Conservation (phyloP, 1,140 invertebrate species). For the Bombus polaris region DNA sequence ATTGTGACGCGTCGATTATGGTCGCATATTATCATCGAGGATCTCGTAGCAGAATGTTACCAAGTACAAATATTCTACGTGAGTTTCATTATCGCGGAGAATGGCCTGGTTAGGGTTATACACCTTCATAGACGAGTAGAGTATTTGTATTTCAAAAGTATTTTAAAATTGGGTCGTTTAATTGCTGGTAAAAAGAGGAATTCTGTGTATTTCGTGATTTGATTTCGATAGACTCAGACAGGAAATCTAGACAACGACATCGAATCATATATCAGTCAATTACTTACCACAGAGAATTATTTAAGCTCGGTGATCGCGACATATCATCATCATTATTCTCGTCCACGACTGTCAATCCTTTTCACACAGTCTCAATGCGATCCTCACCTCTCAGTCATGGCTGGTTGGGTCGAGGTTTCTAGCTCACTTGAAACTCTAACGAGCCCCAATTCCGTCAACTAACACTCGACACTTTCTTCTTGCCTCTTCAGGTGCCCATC, state of each 20-base stretch:
- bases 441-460: slow-evolving; percentile 57
- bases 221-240: neutral
- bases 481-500: slow-evolving; percentile 70
- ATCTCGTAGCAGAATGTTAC: slow-evolving; percentile 33
- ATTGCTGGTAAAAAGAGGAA: neutral
- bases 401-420: slow-evolving; percentile 35
- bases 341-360: slow-evolving; percentile 14
- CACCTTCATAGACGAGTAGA: neutral
- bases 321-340: slow-evolving; percentile 25
- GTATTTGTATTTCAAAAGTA: slow-evolving; percentile 34
- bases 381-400: neutral
- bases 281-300: slow-evolving; percentile 11
- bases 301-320: slow-evolving; percentile 20
- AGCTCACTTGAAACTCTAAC: slow-evolving; percentile 58
- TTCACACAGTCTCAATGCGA: neutral
- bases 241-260: neutral
- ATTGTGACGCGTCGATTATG: neutral
- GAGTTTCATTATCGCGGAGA: slow-evolving; percentile 51
- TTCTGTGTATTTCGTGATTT: neutral
- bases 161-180: neutral
- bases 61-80: slow-evolving; percentile 46
- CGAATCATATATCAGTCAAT: slow-evolving; percentile 9
- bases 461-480: slow-evolving; percentile 64
- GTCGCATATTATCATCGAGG: neutral
- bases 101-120: slow-evolving; percentile 19